Conservation (phyloP, 2,113 vertebrate genomes). For the Menidia beryllina region DNA sequence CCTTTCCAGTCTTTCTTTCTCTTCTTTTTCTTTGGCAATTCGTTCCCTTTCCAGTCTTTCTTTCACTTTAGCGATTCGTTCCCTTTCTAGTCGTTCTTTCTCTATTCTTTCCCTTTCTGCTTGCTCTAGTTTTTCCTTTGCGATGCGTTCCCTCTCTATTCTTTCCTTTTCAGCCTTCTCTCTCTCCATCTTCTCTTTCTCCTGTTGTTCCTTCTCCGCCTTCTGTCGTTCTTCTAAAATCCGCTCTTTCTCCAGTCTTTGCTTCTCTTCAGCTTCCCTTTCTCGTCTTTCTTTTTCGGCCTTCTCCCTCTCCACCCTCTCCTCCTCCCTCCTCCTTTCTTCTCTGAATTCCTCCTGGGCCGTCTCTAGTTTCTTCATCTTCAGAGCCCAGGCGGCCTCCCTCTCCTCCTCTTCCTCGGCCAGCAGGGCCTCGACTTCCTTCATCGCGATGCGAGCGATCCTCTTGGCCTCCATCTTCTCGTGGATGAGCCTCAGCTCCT, state of each 20-base stretch:
- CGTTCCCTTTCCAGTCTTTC: slow-evolving; percentile 12
- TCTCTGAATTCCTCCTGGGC: slow-evolving; percentile 53
- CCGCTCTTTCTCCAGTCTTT: slow-evolving; percentile 56
- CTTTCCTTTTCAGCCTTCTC: not conserved
- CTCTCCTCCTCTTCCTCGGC: slow-evolving; percentile 66
- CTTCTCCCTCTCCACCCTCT: slow-evolving; percentile 68
- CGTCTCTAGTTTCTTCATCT: slow-evolving; percentile 74
- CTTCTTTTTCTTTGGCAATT: not conserved
- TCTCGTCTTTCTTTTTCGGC: not conserved
- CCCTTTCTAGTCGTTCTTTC: not conserved
- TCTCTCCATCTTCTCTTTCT: slow-evolving; percentile 12
- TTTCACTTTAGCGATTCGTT: not conserved
- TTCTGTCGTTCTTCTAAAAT: slow-evolving; percentile 30
- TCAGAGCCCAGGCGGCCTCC: slow-evolving; percentile 46
- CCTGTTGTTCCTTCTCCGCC: slow-evolving; percentile 39
- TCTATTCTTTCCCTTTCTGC: not conserved
- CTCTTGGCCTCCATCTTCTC: slow-evolving; percentile 81
- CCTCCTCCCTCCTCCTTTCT: slow-evolving; percentile 42
- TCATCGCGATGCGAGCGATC: slow-evolving; percentile 73
- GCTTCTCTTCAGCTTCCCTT: slow-evolving; percentile 7
- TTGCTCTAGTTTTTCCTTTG: not conserved
- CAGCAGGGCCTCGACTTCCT: slow-evolving; percentile 72
- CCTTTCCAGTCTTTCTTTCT: accelerated
- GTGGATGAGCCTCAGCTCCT: slow-evolving; percentile 82
- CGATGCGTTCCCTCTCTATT: not conserved